These are phyloP conservation scores for Thymelicus lineola DNA, from an alignment of 2,888 invertebrate genomes.

Conservation along the genomic window DNA sequence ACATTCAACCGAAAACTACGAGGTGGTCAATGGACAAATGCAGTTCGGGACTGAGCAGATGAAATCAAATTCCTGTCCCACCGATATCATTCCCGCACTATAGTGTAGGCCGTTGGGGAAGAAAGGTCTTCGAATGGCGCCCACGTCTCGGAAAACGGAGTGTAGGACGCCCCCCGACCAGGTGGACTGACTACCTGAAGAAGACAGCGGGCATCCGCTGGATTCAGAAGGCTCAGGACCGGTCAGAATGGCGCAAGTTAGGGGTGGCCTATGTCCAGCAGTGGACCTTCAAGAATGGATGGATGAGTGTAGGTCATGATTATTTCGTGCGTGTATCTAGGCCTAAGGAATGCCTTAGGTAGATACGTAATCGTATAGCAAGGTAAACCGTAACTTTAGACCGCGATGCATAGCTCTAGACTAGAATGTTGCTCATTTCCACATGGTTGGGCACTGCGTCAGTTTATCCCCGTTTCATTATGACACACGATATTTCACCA, in stretches of 20 bases:
- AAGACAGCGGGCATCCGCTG: too few species aligned
- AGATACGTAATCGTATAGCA: slow-evolving; percentile 20
- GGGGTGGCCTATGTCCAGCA: too few species aligned
- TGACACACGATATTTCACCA: background rate
- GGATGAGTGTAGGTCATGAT: background rate
- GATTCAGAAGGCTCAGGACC: too few species aligned
- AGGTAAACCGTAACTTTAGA: slow-evolving; percentile 28
- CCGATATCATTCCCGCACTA: background rate
- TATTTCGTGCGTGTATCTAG: slow-evolving; percentile 5
- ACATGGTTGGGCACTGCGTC: slow-evolving; percentile 17
- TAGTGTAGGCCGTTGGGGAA: too few species aligned
- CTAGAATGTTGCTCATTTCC: slow-evolving; percentile 26
- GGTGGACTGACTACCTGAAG: too few species aligned
- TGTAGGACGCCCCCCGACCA: too few species aligned
- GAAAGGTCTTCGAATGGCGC: too few species aligned
- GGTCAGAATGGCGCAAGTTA: too few species aligned
- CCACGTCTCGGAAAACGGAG: too few species aligned
- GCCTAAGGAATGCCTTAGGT: background rate
- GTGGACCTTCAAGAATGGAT: too few species aligned
- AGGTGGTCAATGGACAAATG: too few species aligned
- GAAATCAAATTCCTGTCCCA: background rate
- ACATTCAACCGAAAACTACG: too few species aligned
- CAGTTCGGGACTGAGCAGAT: background rate
- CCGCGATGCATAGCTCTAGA: slow-evolving; percentile 1
- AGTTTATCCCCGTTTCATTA: background rate